Base-by-base conservation (phyloP, 2,113 vertebrate species). In the Cyprinodon brontotheroides region DNA sequence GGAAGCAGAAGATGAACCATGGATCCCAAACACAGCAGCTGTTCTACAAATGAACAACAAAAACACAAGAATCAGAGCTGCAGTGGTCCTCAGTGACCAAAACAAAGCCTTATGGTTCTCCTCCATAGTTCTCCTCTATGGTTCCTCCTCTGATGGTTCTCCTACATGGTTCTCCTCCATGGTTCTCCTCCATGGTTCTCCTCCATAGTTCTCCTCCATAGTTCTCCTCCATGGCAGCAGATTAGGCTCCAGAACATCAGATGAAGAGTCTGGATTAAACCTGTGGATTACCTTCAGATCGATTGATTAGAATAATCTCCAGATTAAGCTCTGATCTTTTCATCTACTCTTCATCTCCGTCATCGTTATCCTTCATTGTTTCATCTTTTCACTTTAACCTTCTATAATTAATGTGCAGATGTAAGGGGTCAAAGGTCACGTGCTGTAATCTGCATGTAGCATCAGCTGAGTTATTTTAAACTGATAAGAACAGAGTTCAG, bases 291-390 rank as follows among this genome's bases (percentile, higher is more conserved):
- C 53, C 73, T 61, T 61, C 17, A 84, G 80, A 89, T 73, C 85
- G 78, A 89, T 84, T 88, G 89, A 88, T 85, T 77, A 76, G 75
- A 84, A 83, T 89, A 83, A 89, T 89, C 86, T 85, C 80, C 80
- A 89, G 86, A 91, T 91, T 87, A 85, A 89, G 41, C 60, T 67
- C 86, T 87, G 86, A 87, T 73, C 86, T 68, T 70, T 86, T 86
- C 4, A 87, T 86, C 78, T 70, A 72, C 43, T 2, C 45, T 78
- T 82, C 38, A 77, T 89, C 76, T 85, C 8, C 40, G 29, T 29
- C 29, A 29, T 29, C 29, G 29, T 29, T 29, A 11, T 74, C 57
- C 53, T 9, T 29, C 61, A 38, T 39, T 6, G 12, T 22, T 64
- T 61, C 66, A 76, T 84, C 37, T 0, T 80, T 87, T 80, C 29